Evolutionary conservation across 37 sponge, comb jelly and placozoan genomes (phyloP).

Genomic region (Oscarella lobularis): DNA sequence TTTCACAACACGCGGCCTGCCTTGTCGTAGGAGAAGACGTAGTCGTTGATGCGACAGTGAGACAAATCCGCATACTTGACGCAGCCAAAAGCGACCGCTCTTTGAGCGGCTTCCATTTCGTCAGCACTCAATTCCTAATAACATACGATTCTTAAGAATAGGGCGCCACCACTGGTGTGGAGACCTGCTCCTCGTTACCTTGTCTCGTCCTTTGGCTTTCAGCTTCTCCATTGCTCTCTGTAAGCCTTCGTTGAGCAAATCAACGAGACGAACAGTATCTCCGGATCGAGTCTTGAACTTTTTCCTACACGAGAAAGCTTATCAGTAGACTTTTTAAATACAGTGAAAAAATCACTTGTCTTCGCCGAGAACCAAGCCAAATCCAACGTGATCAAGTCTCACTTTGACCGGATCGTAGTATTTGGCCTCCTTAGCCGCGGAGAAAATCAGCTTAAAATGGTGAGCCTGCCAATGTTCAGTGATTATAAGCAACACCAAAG

Average conservation of each 20-base stretch:
- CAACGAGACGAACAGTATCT: slow-evolving; percentile 66
- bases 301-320: slow-evolving; percentile 27
- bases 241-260: slow-evolving; percentile 87
- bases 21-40: slow-evolving; percentile 97
- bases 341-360: slow-evolving; percentile 46
- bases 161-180: too few species aligned
- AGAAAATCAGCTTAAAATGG: slow-evolving; percentile 68
- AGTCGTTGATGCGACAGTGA: slow-evolving; percentile 78
- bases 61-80: slow-evolving; percentile 95
- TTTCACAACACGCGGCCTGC: slow-evolving; percentile 11
- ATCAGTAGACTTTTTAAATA: too few species aligned
- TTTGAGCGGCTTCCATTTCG: slow-evolving; percentile 62
- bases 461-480: slow-evolving; percentile 11
- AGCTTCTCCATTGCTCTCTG: slow-evolving; percentile 59
- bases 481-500: background rate
- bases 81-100: slow-evolving; percentile 93
- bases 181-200: slow-evolving; percentile 24
- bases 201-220: slow-evolving; percentile 59
- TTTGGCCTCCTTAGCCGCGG: slow-evolving; percentile 49
- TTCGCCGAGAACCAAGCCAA: slow-evolving; percentile 93
- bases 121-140: slow-evolving; percentile 62
- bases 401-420: slow-evolving; percentile 27
- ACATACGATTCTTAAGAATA: background rate
- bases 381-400: slow-evolving; percentile 74
- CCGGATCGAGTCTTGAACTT: slow-evolving; percentile 65